Base-by-base conservation (phyloP, 2,888 invertebrate genomes). In the Halocaridina rubra region DNA sequence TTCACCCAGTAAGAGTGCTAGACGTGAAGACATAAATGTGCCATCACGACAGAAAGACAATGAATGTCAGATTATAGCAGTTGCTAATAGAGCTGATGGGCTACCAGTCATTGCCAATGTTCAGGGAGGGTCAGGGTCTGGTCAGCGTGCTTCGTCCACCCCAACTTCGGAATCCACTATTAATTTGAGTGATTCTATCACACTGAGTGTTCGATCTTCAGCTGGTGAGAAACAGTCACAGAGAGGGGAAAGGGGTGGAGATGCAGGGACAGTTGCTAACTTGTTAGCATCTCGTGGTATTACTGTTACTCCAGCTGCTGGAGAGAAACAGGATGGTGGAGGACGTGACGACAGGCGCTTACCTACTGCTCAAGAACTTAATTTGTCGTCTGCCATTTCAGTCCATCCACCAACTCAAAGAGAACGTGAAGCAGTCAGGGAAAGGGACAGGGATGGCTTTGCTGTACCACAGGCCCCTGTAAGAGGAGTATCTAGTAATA, bases 221-320 rank as follows among this genome's bases (percentile, higher is more conserved):
- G 53, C 72, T 8, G 76, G 71, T 8, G 67, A 72, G 5, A 78
- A 80, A 39, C 80, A 86, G n/a, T 24, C 32, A 29, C 61, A 53
- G 8, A 75, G 87, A 19, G 80, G 84, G 16, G 86, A 84, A 59
- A 53, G 82, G 2, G 81, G 86, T 16, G 93, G 93, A 57, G 94
- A 95, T 90, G 94, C 95, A 0, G 94, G 93, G 89, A 94, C 94
- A 0, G 95, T 96, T 89, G 95, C 95, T 0, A 94, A 94, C 90
- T 94, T 95, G 84, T 91, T 96, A 84, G 95, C 95, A 2, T 94
- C 94, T 5, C 92, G 95, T 86, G 95, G 95, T 1, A 95, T 96
- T 80, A 95, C 95, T 46, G 94, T 96, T 0, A 95, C 95, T 69
- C 93, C 93, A 61, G 94, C 94, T 69, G 84, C 86, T 13, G 88